These are phyloP conservation scores for Anhinga rufa DNA, from an alignment of 2,113 vertebrate genomes.

Conservation along the genomic window DNA sequence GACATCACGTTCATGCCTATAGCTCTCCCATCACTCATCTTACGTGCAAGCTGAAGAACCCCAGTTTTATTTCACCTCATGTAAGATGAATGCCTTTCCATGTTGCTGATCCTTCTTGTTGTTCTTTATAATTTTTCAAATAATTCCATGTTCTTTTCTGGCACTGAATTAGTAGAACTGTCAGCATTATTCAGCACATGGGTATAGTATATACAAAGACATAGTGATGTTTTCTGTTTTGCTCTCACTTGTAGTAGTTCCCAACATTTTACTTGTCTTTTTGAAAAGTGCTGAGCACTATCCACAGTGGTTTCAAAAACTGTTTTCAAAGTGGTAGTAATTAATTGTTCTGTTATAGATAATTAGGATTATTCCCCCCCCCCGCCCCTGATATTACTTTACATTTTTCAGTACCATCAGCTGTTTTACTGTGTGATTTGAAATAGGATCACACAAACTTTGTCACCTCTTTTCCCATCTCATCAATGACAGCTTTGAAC, in stretches of 20 bases:
- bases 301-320: neutral
- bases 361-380: neutral
- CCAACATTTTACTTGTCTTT: neutral
- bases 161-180: neutral
- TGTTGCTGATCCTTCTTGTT: neutral
- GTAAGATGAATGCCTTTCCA: neutral
- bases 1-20: neutral
- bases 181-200: neutral
- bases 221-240: neutral
- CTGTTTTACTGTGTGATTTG: neutral
- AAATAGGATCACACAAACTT: neutral
- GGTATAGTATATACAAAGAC: neutral
- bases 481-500: neutral
- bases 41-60: neutral
- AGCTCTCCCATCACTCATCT: neutral
- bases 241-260: neutral
- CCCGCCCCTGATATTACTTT: neutral
- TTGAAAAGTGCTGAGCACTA: neutral
- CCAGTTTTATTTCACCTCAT: neutral
- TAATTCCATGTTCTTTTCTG: neutral
- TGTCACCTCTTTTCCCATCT: neutral
- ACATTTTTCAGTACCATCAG: neutral
- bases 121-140: neutral
- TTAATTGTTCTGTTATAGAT: neutral
- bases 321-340: neutral